phyloP scores from a whole-genome alignment of 1,140 invertebrate species.

The Neodiprion fabricii region DNA sequence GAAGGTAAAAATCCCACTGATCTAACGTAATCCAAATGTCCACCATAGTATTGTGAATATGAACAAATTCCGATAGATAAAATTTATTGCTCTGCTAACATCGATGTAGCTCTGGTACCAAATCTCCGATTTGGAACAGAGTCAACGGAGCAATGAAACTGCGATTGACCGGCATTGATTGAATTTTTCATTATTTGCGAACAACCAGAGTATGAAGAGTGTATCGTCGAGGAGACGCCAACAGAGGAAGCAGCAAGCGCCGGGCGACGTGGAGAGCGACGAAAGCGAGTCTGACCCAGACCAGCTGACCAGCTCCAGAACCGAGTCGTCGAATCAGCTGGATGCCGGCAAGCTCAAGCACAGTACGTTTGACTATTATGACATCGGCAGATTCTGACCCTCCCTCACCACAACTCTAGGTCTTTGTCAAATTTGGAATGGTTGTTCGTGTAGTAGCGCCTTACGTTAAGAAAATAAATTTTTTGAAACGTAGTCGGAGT shows the following conservation, averaged over 20 bases:
- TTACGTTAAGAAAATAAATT: background rate
- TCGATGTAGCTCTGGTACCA: too few species aligned
- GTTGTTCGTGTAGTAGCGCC: background rate
- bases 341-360: conserved; percentile 74
- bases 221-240: conserved; percentile 60
- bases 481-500: too few species aligned
- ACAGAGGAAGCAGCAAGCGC: conserved; percentile 64
- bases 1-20: background rate
- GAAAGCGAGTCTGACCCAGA: conserved; percentile 80
- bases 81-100: too few species aligned
- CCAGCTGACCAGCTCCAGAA: conserved; percentile 75
- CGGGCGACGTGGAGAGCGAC: conserved; percentile 73
- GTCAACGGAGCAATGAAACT: too few species aligned
- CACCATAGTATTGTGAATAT: too few species aligned
- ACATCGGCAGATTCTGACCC: conserved; percentile 6
- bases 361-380: conserved; percentile 59
- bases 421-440: conserved; percentile 1
- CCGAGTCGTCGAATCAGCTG: conserved; percentile 78
- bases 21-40: too few species aligned
- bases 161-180: too few species aligned
- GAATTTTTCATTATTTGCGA: too few species aligned
- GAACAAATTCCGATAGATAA: too few species aligned
- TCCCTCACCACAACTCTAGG: conserved; percentile 4
- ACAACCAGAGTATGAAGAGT: conserved; percentile 58
- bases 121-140: too few species aligned